These are phyloP conservation scores for Tipula unca DNA, from an alignment of 2,888 invertebrate genomes.

Conservation along the genomic window DNA sequence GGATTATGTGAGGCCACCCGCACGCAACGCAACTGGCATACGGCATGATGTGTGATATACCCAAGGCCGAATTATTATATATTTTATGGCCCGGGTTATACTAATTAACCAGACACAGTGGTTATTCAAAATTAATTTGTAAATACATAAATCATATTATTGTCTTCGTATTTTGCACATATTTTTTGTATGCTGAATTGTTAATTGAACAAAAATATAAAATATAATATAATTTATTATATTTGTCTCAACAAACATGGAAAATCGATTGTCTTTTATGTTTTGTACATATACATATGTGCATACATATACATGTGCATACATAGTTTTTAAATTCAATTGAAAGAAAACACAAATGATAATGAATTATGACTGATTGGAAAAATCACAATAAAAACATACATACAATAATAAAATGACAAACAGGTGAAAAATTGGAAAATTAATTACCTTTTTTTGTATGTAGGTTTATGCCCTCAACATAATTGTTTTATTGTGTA, in stretches of 20 bases:
- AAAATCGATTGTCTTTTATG: neutral
- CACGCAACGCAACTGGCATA: no score
- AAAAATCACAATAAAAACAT: neutral
- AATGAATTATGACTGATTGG: neutral
- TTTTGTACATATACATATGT: neutral
- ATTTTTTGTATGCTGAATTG: no score
- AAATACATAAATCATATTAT: no score
- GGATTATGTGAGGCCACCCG: no score
- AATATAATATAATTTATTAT: neutral
- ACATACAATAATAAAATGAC: neutral
- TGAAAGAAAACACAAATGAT: neutral
- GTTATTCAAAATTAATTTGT: neutral
- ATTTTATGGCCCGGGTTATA: no score
- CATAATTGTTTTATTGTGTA: neutral
- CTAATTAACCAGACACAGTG: neutral
- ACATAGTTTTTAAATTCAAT: neutral
- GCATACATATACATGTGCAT: no score
- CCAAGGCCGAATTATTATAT: no score
- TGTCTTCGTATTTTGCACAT: no score
- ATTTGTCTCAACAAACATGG: neutral
- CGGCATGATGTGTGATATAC: no score
- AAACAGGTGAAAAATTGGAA: neutral
- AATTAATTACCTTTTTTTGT: neutral
- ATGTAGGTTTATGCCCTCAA: neutral
- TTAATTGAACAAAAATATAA: neutral